Conservation (phyloP, 2,888 invertebrate species). For the Philhelius pedissequus region DNA sequence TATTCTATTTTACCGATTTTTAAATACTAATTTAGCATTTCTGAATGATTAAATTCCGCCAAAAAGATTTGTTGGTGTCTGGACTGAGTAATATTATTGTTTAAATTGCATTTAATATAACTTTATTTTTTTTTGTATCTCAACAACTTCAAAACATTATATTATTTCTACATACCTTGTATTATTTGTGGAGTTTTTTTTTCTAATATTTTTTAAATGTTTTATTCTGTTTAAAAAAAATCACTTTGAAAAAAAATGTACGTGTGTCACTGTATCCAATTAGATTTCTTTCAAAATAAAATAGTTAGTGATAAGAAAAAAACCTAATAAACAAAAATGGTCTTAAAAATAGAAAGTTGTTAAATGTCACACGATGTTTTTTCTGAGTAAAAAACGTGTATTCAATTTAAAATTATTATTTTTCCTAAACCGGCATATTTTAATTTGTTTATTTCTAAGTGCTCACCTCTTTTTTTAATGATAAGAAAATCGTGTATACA, state of each 20-base stretch:
- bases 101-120: slow-evolving; percentile 24
- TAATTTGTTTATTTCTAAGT: background rate
- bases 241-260: slow-evolving; percentile 26
- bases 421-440: background rate
- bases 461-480: slow-evolving; percentile 37
- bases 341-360: slow-evolving; percentile 15
- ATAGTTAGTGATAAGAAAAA: background rate
- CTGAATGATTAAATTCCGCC: slow-evolving; percentile 35
- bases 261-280: slow-evolving; percentile 31
- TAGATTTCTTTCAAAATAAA: slow-evolving; percentile 23
- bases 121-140: slow-evolving; percentile 5
- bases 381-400: background rate
- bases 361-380: background rate
- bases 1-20: slow-evolving; percentile 35
- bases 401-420: background rate
- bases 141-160: slow-evolving; percentile 46
- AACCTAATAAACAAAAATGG: slow-evolving; percentile 52
- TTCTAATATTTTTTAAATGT: slow-evolving; percentile 29
- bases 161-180: slow-evolving; percentile 63
- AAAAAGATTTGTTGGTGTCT: slow-evolving; percentile 63
- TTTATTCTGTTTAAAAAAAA: slow-evolving; percentile 14
- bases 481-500: background rate
- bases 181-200: slow-evolving; percentile 49
- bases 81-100: slow-evolving; percentile 50
- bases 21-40: background rate